phyloP scores from a whole-genome alignment of 2,888 invertebrate species.

The Trachelus iudaicus region DNA sequence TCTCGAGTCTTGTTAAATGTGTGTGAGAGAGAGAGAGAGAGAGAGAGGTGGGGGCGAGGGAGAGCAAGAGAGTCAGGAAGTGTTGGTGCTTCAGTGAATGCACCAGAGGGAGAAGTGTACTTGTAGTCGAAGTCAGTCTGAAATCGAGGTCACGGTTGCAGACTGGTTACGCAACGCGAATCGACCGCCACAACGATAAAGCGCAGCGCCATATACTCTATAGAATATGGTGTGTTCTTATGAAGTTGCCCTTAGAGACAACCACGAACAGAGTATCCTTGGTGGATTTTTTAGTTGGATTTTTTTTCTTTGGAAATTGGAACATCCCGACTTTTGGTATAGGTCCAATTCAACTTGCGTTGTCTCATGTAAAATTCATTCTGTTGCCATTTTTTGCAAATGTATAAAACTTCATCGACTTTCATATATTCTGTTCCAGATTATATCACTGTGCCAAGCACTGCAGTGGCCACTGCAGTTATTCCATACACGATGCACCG shows the following conservation, averaged over 20 bases:
- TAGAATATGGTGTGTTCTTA: background rate
- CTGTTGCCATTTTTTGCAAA: background rate
- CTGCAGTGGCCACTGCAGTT: background rate
- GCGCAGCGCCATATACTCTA: background rate
- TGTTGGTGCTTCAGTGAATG: constrained; percentile 22
- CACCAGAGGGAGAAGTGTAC: constrained; percentile 24
- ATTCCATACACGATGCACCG: background rate
- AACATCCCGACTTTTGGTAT: background rate
- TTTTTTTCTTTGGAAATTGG: background rate
- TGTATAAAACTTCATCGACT: background rate
- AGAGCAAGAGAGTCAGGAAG: background rate
- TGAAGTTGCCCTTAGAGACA: background rate
- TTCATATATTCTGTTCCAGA: background rate
- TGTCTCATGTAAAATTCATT: background rate
- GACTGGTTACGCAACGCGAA: constrained; percentile 44
- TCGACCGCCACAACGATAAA: background rate
- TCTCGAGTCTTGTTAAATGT: constrained; percentile 7
- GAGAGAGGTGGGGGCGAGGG: too few relatives aligned
- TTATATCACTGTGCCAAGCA: background rate
- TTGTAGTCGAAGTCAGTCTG: constrained; percentile 32
- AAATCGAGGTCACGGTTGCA: constrained; percentile 56
- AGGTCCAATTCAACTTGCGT: background rate
- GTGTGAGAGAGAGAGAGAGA: too few relatives aligned
- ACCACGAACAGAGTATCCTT: background rate
- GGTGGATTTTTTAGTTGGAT: too few relatives aligned